Conservation (phyloP, 2,888 invertebrate species). For the Acrobasis consociella region DNA sequence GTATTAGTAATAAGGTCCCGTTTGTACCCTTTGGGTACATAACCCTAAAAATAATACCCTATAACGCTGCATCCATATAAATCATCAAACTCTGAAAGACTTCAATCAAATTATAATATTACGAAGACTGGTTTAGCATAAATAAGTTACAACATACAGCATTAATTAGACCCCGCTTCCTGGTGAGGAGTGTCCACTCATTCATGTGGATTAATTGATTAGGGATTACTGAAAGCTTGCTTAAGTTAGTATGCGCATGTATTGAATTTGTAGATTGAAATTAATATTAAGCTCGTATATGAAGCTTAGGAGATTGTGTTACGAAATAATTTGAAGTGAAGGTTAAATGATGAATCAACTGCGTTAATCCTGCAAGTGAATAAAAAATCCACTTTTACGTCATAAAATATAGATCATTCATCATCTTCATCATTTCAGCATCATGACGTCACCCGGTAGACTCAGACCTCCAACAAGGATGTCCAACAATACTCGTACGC, state of each 20-base stretch:
- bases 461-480: too few relatives aligned
- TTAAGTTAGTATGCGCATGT: constrained; percentile 29
- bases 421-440: too few relatives aligned
- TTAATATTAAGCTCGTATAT: constrained; percentile 34
- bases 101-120: constrained; percentile 4
- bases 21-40: too few relatives aligned
- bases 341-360: background rate
- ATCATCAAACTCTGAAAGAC: background rate
- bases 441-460: too few relatives aligned
- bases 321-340: background rate
- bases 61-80: too few relatives aligned
- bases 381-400: too few relatives aligned
- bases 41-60: too few relatives aligned
- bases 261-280: constrained; percentile 39
- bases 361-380: too few relatives aligned
- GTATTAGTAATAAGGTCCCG: too few relatives aligned
- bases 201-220: constrained; percentile 22
- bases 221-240: constrained; percentile 25
- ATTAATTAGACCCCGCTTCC: constrained; percentile 12
- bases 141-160: background rate
- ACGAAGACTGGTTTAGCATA: background rate
- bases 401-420: too few relatives aligned
- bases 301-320: background rate
- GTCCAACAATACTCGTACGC: too few relatives aligned
- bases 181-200: constrained; percentile 19